Conservation (phyloP, 2,888 invertebrate species). For the Monoplex corrugatus region DNA sequence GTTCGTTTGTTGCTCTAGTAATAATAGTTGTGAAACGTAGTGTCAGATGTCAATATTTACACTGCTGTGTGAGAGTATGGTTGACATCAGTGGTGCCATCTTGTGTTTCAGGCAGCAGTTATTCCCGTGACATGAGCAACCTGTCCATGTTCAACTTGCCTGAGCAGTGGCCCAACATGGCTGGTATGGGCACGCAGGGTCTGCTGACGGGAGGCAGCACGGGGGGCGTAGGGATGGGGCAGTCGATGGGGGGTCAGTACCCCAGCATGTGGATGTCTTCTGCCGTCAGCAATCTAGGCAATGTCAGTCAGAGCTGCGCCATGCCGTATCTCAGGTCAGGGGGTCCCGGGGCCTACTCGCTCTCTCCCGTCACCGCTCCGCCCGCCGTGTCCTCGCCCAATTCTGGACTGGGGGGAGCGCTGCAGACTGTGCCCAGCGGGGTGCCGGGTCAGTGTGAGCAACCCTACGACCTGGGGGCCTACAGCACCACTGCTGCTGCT, state of each 20-base stretch:
- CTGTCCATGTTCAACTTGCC: conserved; percentile 72
- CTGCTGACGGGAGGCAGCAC: conserved; percentile 47
- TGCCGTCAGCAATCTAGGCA: conserved; percentile 72
- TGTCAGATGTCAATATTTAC: no score
- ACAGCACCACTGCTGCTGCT: conserved; percentile 57
- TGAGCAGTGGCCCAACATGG: conserved; percentile 76
- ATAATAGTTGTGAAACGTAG: no score
- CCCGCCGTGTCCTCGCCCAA: conserved; percentile 59
- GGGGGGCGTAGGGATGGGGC: conserved; percentile 64
- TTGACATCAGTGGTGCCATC: no score
- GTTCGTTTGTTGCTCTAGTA: no score
- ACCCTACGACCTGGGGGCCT: conserved; percentile 70
- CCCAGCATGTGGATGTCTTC: conserved; percentile 75
- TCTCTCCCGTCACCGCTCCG: conserved; percentile 66
- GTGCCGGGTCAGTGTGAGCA: conserved; percentile 66
- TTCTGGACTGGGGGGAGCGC: conserved; percentile 40
- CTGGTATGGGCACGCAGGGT: conserved; percentile 58
- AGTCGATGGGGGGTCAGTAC: conserved; percentile 65
- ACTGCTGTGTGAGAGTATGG: no score
- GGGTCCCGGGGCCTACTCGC: conserved; percentile 63
- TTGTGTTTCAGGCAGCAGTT: conserved; percentile 64
- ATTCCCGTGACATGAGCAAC: conserved; percentile 73
- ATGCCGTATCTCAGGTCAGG: conserved; percentile 74
- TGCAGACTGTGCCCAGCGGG: conserved; percentile 57
- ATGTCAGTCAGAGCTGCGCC: conserved; percentile 75